phyloP scores from a whole-genome alignment of 37 sponge, comb jelly and placozoan genomes.

The Axinella damicornis region DNA sequence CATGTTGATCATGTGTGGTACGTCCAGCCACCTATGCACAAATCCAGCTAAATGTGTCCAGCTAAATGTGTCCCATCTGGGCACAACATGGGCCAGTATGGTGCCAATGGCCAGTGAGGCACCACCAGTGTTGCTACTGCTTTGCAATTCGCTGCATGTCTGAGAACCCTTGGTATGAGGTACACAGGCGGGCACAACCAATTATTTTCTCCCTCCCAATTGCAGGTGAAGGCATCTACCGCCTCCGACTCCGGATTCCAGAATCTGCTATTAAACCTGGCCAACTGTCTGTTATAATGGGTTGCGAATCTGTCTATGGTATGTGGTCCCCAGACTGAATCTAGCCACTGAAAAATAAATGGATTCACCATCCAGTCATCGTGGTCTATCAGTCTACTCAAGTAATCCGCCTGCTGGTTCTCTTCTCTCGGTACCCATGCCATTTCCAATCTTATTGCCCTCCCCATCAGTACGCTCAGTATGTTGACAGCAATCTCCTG shows the following conservation, averaged over 20 bases:
- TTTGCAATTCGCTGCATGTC: conserved; percentile 21
- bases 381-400: conserved; percentile 33
- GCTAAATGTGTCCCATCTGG: conserved; percentile 5
- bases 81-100: conserved; percentile 43
- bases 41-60: conserved; percentile 20
- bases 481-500: conserved; percentile 22
- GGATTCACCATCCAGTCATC: conserved; percentile 48
- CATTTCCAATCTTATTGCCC: conserved; percentile 23
- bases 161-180: conserved; percentile 5
- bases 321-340: conserved; percentile 44
- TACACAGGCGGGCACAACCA: conserved; percentile 46
- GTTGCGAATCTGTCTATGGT: conserved; percentile 41
- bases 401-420: conserved; percentile 36
- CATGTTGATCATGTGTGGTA: neutral
- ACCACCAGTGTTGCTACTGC: conserved; percentile 37
- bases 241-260: conserved; percentile 37
- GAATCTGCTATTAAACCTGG: conserved; percentile 17
- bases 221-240: conserved; percentile 47
- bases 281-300: conserved; percentile 11
- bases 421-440: conserved; percentile 47
- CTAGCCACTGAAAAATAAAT: neutral
- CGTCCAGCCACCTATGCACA: neutral
- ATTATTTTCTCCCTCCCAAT: conserved; percentile 40
- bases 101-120: conserved; percentile 51
- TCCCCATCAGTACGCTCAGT: neutral